These are phyloP conservation scores for Drosophila kurseongensis DNA, from an alignment of 1,140 invertebrate species.

Conservation along the genomic window DNA sequence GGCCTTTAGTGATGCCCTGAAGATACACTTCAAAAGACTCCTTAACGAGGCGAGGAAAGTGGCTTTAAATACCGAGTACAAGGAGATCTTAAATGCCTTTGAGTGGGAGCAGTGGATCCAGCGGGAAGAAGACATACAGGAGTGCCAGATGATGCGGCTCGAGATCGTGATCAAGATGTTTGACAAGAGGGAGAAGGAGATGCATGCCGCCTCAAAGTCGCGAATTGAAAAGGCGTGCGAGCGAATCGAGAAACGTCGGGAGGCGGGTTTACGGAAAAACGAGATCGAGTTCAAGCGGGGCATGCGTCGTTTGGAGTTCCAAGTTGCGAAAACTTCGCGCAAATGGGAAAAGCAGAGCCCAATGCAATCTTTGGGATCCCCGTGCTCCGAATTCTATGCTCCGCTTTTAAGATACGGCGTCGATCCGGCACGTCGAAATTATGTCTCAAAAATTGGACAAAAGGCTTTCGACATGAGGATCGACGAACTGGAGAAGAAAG, in stretches of 20 bases:
- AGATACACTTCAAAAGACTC: constrained; percentile 49
- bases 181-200: constrained; percentile 75
- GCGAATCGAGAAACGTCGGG: constrained; percentile 77
- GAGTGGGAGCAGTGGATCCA: constrained; percentile 83
- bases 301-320: constrained; percentile 57
- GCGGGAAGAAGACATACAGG: constrained; percentile 86
- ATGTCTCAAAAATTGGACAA: constrained; percentile 36
- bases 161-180: constrained; percentile 85
- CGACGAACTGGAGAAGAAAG: constrained; percentile 70
- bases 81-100: constrained; percentile 70
- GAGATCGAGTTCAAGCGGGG: constrained; percentile 80
- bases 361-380: constrained; percentile 84
- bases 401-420: constrained; percentile 86
- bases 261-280: constrained; percentile 83
- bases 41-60: constrained; percentile 33
- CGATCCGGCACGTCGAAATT: constrained; percentile 85
- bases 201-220: constrained; percentile 77
- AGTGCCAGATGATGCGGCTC: constrained; percentile 86
- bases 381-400: constrained; percentile 86
- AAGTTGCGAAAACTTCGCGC: constrained; percentile 40
- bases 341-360: constrained; percentile 81
- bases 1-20: constrained; percentile 70
- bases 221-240: constrained; percentile 84
- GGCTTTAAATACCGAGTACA: constrained; percentile 31
- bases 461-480: constrained; percentile 76